These are phyloP conservation scores for Operophtera brumata DNA, from an alignment of 2,888 invertebrate genomes.

Conservation along the genomic window DNA sequence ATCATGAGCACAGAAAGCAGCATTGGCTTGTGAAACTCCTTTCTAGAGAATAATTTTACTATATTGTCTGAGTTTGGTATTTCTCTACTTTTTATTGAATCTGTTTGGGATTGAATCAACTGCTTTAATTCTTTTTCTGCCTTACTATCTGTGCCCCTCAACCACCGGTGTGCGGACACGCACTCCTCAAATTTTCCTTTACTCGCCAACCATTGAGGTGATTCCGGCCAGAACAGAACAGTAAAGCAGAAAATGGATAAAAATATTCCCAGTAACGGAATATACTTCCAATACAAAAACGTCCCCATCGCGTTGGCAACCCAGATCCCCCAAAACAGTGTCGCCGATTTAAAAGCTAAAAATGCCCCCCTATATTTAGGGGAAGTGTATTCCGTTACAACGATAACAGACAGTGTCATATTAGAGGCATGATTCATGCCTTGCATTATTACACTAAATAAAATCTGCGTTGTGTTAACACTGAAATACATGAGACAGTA, in stretches of 20 bases:
- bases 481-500: constrained; percentile 38
- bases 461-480: constrained; percentile 33
- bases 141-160: constrained; percentile 32
- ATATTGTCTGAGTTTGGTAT: background rate
- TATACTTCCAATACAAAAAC: constrained; percentile 40
- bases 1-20: constrained; percentile 31
- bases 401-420: constrained; percentile 34
- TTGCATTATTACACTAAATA: constrained; percentile 40
- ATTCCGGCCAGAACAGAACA: constrained; percentile 36
- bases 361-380: constrained; percentile 41
- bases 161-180: constrained; percentile 33
- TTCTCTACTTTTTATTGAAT: constrained; percentile 8
- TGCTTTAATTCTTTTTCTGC: constrained; percentile 37
- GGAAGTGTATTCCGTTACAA: constrained; percentile 40
- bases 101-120: constrained; percentile 32
- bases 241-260: constrained; percentile 29
- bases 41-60: constrained; percentile 6
- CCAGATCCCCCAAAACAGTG: constrained; percentile 43
- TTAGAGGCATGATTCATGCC: constrained; percentile 38
- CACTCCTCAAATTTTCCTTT: constrained; percentile 39
- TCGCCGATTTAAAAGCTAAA: constrained; percentile 41
- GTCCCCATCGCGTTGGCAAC: constrained; percentile 45
- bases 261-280: constrained; percentile 34
- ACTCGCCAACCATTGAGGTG: constrained; percentile 43
- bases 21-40: constrained; percentile 41